Evolutionary conservation across 2,888 invertebrate species (phyloP).

Genomic region (Drosophila subquinaria): DNA sequence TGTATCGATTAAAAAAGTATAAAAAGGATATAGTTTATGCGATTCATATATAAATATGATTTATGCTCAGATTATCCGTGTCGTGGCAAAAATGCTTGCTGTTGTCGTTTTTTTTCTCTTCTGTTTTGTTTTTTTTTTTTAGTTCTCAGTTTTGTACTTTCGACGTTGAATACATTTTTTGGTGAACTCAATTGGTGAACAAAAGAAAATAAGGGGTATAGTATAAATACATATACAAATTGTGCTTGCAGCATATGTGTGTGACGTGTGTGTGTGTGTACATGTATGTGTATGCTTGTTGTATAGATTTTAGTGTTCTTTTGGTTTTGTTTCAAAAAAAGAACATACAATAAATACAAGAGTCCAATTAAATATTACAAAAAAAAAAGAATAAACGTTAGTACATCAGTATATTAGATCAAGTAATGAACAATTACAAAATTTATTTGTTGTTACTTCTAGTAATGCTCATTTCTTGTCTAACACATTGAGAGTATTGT

Average conservation of each 20-base stretch:
- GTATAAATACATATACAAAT: constrained; percentile 30
- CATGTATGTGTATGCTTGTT: constrained; percentile 31
- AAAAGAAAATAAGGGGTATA: constrained; percentile 29
- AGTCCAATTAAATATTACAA: constrained; percentile 65
- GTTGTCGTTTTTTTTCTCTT: constrained; percentile 31
- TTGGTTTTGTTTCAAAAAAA: constrained; percentile 60
- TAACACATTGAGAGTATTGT: constrained; percentile 68
- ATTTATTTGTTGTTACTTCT: constrained; percentile 54
- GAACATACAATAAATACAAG: constrained; percentile 68
- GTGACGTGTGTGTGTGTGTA: constrained; percentile 10
- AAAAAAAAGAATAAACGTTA: constrained; percentile 44
- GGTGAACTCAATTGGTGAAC: constrained; percentile 65
- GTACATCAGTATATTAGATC: constrained; percentile 36
- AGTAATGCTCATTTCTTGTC: constrained; percentile 69
- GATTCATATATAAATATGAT: constrained; percentile 24
- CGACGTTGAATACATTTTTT: constrained; percentile 66
- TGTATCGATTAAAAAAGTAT: constrained; percentile 46
- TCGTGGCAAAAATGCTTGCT: constrained; percentile 64
- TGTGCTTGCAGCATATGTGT: constrained; percentile 70
- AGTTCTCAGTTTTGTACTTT: constrained; percentile 54
- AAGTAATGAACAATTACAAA: constrained; percentile 47
- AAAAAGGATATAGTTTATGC: constrained; percentile 36
- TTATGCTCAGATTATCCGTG: constrained; percentile 38
- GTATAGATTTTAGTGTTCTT: constrained; percentile 49
- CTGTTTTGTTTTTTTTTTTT: constrained; percentile 28